Evolutionary conservation across 2,113 vertebrate genomes (phyloP).

Genomic region (Callionymus lyra): DNA sequence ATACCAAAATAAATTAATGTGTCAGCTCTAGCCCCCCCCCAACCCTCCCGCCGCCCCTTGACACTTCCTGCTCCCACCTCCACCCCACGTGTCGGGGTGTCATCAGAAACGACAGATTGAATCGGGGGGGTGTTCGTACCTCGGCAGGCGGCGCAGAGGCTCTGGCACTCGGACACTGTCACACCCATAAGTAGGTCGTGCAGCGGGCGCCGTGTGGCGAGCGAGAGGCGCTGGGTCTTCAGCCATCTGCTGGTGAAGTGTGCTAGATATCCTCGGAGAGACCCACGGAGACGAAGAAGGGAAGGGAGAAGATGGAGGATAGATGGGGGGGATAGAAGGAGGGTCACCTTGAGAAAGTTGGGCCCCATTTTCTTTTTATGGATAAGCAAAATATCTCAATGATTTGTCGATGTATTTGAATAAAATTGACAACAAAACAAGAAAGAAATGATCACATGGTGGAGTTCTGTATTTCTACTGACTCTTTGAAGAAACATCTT

Average conservation of each 20-base stretch:
- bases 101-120: slow-evolving; percentile 45
- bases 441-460: too few relatives aligned
- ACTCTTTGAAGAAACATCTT: too few relatives aligned
- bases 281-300: slow-evolving; percentile 26
- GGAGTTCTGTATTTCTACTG: too few relatives aligned
- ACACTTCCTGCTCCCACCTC: slow-evolving; percentile 12
- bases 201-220: slow-evolving; percentile 8
- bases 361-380: too few relatives aligned
- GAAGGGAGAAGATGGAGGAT: slow-evolving; percentile 37
- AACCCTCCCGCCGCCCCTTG: slow-evolving; percentile 5
- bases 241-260: slow-evolving; percentile 74
- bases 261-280: slow-evolving; percentile 61
- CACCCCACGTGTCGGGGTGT: slow-evolving; percentile 23
- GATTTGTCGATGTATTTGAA: too few relatives aligned
- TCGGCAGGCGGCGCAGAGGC: slow-evolving; percentile 18
- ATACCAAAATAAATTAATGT: too few relatives aligned
- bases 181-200: slow-evolving; percentile 53
- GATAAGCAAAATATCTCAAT: too few relatives aligned
- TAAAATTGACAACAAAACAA: too few relatives aligned
- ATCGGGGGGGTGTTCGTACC: slow-evolving; percentile 48
- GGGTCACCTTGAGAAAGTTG: slow-evolving; percentile 61
- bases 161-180: slow-evolving; percentile 9
- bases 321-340: slow-evolving; percentile 54
- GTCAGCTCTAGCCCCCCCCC: too few relatives aligned
- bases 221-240: slow-evolving; percentile 57